A percentile compares a stretch with the other conserved stretches of the same genome.
These are phyloP conservation scores for Zosterops japonicus DNA, from an alignment of 2,113 vertebrate genomes.

Conservation along the genomic window DNA sequence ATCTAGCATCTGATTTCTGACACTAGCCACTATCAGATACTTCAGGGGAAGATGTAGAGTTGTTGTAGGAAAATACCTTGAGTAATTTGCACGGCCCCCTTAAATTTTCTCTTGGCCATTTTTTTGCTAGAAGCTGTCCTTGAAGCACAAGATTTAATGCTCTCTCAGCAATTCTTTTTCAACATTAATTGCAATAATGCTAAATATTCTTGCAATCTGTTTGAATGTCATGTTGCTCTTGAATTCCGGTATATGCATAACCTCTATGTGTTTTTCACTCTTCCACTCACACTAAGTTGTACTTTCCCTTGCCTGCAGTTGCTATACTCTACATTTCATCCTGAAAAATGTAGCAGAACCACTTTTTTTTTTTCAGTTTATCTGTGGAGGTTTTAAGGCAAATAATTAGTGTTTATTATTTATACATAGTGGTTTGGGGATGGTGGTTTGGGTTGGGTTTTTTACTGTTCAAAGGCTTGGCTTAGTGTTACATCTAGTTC, in stretches of 20 bases:
- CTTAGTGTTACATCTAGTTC: background rate
- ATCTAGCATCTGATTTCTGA: background rate
- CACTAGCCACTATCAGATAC: background rate
- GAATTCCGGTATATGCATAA: background rate
- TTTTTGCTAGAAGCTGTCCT: background rate
- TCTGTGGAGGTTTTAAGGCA: background rate
- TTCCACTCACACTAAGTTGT: background rate
- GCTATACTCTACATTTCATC: background rate
- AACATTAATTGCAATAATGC: background rate
- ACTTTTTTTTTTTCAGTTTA: background rate
- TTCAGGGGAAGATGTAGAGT: background rate
- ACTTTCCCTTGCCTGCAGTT: background rate
- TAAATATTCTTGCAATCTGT: background rate
- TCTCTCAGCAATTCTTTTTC: background rate
- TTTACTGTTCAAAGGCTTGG: background rate
- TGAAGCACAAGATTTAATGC: background rate
- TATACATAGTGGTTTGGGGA: background rate
- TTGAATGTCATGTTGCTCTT: background rate
- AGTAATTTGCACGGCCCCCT: background rate
- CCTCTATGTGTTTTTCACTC: background rate
- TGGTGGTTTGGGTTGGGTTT: background rate
- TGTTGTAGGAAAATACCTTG: background rate
- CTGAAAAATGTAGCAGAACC: background rate
- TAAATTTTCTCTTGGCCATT: background rate
- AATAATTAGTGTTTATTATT: background rate